phyloP scores from a whole-genome alignment of 1,140 invertebrate species.

The Oncopeltus fasciatus region DNA sequence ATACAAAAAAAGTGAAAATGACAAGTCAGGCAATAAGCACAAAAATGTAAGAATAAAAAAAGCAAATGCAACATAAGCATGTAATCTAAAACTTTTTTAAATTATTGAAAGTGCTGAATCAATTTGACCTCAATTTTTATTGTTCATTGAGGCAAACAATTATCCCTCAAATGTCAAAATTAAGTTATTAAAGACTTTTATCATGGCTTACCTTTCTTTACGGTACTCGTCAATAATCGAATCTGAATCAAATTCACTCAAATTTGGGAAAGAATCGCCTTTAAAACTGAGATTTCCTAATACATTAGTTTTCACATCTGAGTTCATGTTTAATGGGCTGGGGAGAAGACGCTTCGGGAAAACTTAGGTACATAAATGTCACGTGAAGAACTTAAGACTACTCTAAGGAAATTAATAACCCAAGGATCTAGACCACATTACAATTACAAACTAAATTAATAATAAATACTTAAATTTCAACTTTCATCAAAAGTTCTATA shows the following conservation, averaged over 20 bases:
- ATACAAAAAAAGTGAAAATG: slow-evolving; percentile 5
- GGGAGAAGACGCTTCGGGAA: background rate
- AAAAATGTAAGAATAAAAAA: background rate
- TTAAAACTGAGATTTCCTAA: slow-evolving; percentile 31
- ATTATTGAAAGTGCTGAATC: background rate
- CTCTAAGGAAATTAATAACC: too few species aligned
- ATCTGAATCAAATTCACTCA: slow-evolving; percentile 41
- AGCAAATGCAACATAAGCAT: background rate
- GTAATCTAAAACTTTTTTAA: background rate
- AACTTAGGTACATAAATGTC: background rate
- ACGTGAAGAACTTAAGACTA: too few species aligned
- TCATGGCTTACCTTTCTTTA: slow-evolving; percentile 32
- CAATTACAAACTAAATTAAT: background rate
- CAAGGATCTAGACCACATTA: background rate
- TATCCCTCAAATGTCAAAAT: background rate
- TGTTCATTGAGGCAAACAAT: background rate
- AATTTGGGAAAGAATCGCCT: slow-evolving; percentile 38
- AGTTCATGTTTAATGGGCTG: background rate
- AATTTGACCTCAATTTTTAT: background rate
- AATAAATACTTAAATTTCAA: background rate
- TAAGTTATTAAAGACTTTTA: background rate
- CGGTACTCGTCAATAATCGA: slow-evolving; percentile 36
- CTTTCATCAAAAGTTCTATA: background rate
- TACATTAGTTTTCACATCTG: slow-evolving; percentile 4
- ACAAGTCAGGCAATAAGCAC: background rate